Percentiles rank a stretch among this genome's conserved stretches.
Evolutionary conservation across 2,113 vertebrate genomes (phyloP).

Genomic region (Caranx melampygus): DNA sequence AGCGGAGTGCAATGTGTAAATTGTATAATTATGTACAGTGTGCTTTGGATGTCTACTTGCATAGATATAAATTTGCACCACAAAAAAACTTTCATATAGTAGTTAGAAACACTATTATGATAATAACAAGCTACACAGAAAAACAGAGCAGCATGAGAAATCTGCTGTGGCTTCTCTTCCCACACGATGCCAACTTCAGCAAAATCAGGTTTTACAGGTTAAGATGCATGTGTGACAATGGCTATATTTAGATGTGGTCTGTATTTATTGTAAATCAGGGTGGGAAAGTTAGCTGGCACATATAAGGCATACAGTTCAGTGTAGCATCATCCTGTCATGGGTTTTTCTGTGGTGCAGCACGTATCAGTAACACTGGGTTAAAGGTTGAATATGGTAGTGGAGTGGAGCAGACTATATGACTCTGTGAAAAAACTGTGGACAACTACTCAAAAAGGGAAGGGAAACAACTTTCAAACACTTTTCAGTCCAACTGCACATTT

Average conservation of each 20-base stretch:
- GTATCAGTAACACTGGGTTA: neutral
- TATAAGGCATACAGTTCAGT: neutral
- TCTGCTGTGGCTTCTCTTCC: neutral
- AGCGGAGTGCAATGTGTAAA: neutral
- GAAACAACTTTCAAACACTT: neutral
- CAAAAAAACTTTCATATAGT: neutral
- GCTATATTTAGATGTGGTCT: constrained; percentile 15
- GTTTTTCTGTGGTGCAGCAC: neutral
- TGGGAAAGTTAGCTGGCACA: neutral
- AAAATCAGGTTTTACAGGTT: constrained; percentile 7
- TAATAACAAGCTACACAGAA: neutral
- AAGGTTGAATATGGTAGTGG: neutral
- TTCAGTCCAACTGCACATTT: neutral
- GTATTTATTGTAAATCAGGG: neutral
- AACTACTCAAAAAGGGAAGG: neutral
- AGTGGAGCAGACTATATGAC: neutral
- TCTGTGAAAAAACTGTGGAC: neutral
- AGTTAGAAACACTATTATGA: neutral
- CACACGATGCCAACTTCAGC: constrained; percentile 14
- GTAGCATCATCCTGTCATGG: neutral
- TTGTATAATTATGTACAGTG: neutral
- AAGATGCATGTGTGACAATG: neutral
- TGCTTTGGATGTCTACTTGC: neutral
- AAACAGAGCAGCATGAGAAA: neutral
- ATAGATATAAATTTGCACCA: neutral